Evolutionary conservation across 2,797 vertebrate genomes (phyloP).

Genomic region (Myiotriccus ornatus): DNA sequence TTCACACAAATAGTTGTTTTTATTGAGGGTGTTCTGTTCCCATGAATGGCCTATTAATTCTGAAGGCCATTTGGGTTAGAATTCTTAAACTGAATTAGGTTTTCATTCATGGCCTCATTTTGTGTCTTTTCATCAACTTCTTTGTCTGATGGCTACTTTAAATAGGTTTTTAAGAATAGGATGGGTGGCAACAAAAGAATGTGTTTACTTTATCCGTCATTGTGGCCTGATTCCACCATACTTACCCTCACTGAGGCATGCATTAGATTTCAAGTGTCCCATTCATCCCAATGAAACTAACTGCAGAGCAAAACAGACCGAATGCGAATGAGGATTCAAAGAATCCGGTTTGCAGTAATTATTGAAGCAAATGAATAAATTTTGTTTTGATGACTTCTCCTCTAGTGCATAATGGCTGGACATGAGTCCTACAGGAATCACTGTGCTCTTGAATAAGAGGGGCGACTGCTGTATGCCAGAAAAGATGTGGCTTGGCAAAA

Average conservation of each 20-base stretch:
- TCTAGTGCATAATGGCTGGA: neutral
- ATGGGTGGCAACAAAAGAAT: conserved; percentile 29
- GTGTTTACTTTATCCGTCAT: conserved; percentile 32
- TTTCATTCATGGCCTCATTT: conserved; percentile 32
- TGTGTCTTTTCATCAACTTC: conserved; percentile 22
- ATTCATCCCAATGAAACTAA: conserved; percentile 25
- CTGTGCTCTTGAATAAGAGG: neutral
- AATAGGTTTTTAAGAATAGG: conserved; percentile 30
- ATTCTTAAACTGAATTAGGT: conserved; percentile 38
- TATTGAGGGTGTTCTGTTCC: conserved; percentile 14
- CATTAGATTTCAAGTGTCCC: conserved; percentile 31
- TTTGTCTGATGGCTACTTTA: conserved; percentile 36
- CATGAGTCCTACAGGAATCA: neutral
- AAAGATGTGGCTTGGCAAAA: neutral
- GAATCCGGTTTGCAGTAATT: neutral
- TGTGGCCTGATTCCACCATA: neutral
- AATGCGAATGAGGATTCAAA: neutral
- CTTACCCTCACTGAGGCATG: conserved; percentile 5
- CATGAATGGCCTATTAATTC: conserved; percentile 41
- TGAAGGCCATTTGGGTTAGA: conserved; percentile 44
- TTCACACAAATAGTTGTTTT: conserved; percentile 20
- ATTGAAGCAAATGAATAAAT: neutral
- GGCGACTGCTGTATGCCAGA: neutral
- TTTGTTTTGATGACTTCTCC: neutral
- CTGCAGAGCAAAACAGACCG: conserved; percentile 16